Conservation (phyloP, 2,113 vertebrate species). For the Neoarius graeffei region DNA sequence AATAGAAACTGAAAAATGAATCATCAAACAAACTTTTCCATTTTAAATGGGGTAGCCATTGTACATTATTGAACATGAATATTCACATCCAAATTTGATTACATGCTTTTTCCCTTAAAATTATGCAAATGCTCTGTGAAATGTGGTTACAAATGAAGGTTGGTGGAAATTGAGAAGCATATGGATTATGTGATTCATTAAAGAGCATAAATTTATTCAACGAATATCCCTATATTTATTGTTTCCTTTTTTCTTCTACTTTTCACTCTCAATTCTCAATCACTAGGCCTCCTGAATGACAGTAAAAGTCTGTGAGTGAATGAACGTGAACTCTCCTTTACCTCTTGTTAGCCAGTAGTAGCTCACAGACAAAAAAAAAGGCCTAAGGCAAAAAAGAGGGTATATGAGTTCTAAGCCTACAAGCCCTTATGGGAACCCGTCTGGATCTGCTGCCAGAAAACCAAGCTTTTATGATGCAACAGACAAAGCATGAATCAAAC, state of each 20-base stretch:
- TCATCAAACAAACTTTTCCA: neutral
- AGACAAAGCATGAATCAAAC: constrained; percentile 57
- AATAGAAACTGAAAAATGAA: neutral
- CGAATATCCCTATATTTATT: neutral
- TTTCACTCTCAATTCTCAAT: constrained; percentile 21
- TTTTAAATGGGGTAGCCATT: neutral
- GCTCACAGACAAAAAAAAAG: constrained; percentile 65
- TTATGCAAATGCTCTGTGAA: neutral
- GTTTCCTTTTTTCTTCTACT: neutral
- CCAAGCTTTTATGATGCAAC: constrained; percentile 64
- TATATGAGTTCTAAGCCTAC: constrained; percentile 60
- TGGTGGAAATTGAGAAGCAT: neutral
- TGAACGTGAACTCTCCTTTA: constrained; percentile 67
- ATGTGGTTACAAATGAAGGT: neutral
- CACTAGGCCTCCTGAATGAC: constrained; percentile 60
- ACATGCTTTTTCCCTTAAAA: neutral
- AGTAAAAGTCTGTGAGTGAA: constrained; percentile 51
- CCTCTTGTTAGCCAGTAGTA: constrained; percentile 58
- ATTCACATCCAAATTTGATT: neutral
- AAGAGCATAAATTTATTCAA: constrained; percentile 44
- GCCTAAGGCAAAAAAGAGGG: constrained; percentile 61
- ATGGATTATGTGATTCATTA: neutral
- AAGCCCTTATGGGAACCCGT: constrained; percentile 56
- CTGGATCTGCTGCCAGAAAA: constrained; percentile 55
- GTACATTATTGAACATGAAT: constrained; percentile 3